phyloP scores from a whole-genome alignment of 1,140 invertebrate genomes.

The Popillia japonica region DNA sequence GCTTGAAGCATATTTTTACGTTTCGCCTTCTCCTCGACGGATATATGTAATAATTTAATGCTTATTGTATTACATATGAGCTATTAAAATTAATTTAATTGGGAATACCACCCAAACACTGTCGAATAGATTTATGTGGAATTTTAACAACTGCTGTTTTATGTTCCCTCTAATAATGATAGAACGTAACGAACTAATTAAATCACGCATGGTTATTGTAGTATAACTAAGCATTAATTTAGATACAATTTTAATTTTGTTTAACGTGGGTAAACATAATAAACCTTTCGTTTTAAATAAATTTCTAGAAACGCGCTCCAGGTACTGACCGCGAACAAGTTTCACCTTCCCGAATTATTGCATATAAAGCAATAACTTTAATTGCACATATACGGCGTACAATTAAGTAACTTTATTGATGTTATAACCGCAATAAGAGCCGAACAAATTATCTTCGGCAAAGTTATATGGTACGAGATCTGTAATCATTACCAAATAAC shows the following conservation, averaged over 20 bases:
- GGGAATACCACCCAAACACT: not conserved
- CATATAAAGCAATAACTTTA: not conserved
- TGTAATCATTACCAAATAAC: conserved; percentile 28
- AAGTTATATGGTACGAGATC: not conserved
- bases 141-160: too few species aligned
- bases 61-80: not conserved
- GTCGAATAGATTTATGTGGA: too few species aligned
- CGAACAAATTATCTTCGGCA: not conserved
- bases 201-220: too few species aligned
- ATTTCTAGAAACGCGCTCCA: too few species aligned
- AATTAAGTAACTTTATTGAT: not conserved
- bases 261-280: too few species aligned
- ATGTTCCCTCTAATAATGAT: too few species aligned
- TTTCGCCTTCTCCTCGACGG: not conserved
- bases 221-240: too few species aligned
- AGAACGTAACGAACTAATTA: too few species aligned
- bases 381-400: not conserved
- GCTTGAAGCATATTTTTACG: not conserved
- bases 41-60: not conserved
- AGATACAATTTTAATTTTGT: too few species aligned
- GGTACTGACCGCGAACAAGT: too few species aligned
- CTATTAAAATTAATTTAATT: conserved; percentile 11
- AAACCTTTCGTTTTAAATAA: too few species aligned
- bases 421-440: not conserved
- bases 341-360: too few species aligned